Evolutionary conservation across 2,888 invertebrate species (phyloP).

Genomic region (Osmoderma eremita): DNA sequence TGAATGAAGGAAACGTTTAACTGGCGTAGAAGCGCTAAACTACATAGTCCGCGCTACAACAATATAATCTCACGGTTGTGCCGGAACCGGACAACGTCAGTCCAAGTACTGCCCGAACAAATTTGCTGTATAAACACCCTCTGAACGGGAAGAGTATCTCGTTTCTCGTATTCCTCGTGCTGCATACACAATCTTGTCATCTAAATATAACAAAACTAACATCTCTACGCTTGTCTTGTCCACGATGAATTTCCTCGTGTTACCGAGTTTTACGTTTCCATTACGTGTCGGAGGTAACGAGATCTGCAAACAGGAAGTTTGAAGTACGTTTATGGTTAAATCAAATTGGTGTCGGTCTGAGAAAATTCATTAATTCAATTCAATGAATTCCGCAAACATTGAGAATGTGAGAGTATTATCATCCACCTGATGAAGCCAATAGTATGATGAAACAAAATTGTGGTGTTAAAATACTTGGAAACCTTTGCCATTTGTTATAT

Average conservation of each 20-base stretch:
- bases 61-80: slow-evolving; percentile 53
- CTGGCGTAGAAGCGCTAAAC: slow-evolving; percentile 49
- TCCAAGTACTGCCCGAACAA: slow-evolving; percentile 57
- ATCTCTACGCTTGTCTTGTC: neutral
- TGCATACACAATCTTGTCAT: slow-evolving; percentile 30
- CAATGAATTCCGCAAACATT: too few relatives aligned
- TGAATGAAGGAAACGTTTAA: slow-evolving; percentile 48
- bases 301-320: too few relatives aligned
- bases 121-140: slow-evolving; percentile 57
- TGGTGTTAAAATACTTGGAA: too few relatives aligned
- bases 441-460: too few relatives aligned
- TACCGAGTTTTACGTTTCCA: too few relatives aligned
- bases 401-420: too few relatives aligned
- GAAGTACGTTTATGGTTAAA: too few relatives aligned
- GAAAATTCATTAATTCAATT: too few relatives aligned
- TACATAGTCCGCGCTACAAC: slow-evolving; percentile 47
- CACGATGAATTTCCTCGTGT: slow-evolving; percentile 3
- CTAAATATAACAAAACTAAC: slow-evolving; percentile 39
- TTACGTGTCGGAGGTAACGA: too few relatives aligned
- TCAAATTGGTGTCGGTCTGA: too few relatives aligned
- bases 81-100: slow-evolving; percentile 57
- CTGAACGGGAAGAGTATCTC: slow-evolving; percentile 45
- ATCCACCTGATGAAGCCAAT: too few relatives aligned
- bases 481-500: too few relatives aligned
- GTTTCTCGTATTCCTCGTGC: slow-evolving; percentile 40